Conservation (phyloP, 2,113 vertebrate genomes). For the Gambusia holbrooki region DNA sequence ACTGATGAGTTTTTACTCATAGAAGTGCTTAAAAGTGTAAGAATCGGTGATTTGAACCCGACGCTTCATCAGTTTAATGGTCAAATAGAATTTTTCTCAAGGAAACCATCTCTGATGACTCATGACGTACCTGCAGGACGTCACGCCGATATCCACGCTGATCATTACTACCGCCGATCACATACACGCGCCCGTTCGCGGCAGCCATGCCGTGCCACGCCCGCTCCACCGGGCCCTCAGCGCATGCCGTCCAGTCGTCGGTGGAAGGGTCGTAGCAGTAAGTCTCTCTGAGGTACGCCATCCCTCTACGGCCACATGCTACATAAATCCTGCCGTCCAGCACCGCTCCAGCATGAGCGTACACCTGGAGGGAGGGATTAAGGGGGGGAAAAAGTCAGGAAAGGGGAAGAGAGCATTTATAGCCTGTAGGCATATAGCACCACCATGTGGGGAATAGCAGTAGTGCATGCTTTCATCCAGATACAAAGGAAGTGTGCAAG, state of each 20-base stretch:
- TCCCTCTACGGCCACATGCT: slow-evolving; percentile 88
- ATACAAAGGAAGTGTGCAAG: neutral
- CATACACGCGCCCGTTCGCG: slow-evolving; percentile 84
- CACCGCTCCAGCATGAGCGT: slow-evolving; percentile 89
- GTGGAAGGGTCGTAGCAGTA: slow-evolving; percentile 87
- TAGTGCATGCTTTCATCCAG: slow-evolving; percentile 5
- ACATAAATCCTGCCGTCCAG: slow-evolving; percentile 91
- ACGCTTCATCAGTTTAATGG: too few species aligned
- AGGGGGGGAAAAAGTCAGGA: neutral
- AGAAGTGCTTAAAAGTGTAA: too few species aligned
- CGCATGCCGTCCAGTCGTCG: slow-evolving; percentile 83
- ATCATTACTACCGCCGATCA: slow-evolving; percentile 95
- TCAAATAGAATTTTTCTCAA: neutral
- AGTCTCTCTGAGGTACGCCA: slow-evolving; percentile 88
- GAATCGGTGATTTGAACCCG: too few species aligned
- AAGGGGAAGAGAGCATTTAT: neutral
- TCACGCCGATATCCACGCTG: slow-evolving; percentile 88
- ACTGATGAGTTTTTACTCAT: too few species aligned
- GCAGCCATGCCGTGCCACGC: slow-evolving; percentile 95
- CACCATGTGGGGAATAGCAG: slow-evolving; percentile 44
- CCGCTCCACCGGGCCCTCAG: slow-evolving; percentile 86
- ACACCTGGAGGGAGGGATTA: slow-evolving; percentile 81
- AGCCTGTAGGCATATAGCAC: slow-evolving; percentile 3
- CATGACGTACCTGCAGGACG: slow-evolving; percentile 86
- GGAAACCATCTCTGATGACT: neutral